A percentile compares a stretch with the other conserved stretches of the same genome.
Evolutionary conservation across 2,113 vertebrate species (phyloP).

Genomic region (Neodontobutis hainanensis): DNA sequence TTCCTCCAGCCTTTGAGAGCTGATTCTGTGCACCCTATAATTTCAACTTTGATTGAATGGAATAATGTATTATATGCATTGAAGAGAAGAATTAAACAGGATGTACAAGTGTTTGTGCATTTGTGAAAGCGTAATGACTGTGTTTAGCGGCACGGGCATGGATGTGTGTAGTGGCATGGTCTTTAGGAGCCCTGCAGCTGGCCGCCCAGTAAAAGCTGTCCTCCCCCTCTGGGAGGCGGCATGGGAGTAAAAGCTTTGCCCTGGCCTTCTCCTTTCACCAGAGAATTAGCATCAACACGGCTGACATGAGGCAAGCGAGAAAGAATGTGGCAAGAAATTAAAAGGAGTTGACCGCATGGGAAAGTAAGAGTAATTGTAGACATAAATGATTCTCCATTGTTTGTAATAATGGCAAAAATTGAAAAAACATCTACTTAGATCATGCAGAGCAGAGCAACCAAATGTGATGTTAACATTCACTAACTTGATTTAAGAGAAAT

Average conservation of each 20-base stretch:
- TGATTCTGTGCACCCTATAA: background rate
- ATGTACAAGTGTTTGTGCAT: slow-evolving; percentile 5
- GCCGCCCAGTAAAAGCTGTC: slow-evolving; percentile 19
- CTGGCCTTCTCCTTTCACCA: slow-evolving; percentile 33
- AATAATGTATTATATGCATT: slow-evolving; percentile 5
- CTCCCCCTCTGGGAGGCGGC: slow-evolving; percentile 24
- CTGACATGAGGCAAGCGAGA: slow-evolving; percentile 13
- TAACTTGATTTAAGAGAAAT: background rate
- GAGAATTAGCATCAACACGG: slow-evolving; percentile 24
- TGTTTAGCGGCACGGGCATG: background rate
- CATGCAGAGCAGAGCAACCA: background rate
- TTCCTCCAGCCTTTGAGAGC: background rate
- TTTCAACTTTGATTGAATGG: slow-evolving; percentile 5
- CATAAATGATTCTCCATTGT: background rate
- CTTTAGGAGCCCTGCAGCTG: slow-evolving; percentile 8
- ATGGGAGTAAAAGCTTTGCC: slow-evolving; percentile 28
- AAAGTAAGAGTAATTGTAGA: slow-evolving; percentile 3
- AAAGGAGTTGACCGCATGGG: background rate
- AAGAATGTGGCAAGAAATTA: slow-evolving; percentile 15
- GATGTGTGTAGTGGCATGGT: background rate
- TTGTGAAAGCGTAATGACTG: slow-evolving; percentile 1
- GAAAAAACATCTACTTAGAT: background rate
- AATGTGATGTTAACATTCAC: slow-evolving; percentile 3
- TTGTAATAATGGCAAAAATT: background rate
- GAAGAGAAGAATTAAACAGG: slow-evolving; percentile 5